A percentile compares a stretch with the other conserved stretches of the same genome.
Conservation (phyloP, 2,113 vertebrate species). For the Odontophorus gujanensis region DNA sequence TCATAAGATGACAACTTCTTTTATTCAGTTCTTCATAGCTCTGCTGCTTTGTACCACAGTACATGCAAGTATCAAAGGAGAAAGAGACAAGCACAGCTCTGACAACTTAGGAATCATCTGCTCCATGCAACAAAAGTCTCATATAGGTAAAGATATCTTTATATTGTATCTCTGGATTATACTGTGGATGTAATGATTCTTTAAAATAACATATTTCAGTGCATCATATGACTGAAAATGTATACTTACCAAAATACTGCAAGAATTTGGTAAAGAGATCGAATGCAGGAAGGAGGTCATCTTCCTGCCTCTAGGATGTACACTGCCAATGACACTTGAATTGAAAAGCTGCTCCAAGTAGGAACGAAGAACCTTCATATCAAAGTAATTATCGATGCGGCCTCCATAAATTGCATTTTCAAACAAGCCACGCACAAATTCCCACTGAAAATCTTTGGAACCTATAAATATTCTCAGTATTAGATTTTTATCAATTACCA, state of each 20-base stretch:
- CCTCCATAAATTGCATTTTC: conserved; percentile 97
- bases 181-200: background rate
- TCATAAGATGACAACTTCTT: background rate
- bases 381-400: conserved; percentile 92
- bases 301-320: conserved; percentile 79
- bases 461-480: conserved; percentile 74
- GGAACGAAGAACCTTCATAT: conserved; percentile 92
- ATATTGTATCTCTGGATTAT: background rate
- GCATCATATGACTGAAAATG: background rate
- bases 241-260: conserved; percentile 88
- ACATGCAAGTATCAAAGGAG: background rate
- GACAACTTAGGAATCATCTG: background rate
- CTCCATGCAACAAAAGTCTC: background rate
- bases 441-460: conserved; percentile 89
- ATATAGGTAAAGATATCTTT: background rate
- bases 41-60: background rate
- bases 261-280: conserved; percentile 88
- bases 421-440: conserved; percentile 93
- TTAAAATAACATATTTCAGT: background rate
- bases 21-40: background rate
- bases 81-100: background rate
- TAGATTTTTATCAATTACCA: background rate
- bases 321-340: conserved; percentile 75
- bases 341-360: conserved; percentile 96
- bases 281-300: conserved; percentile 80